phyloP scores from a whole-genome alignment of 2,888 invertebrate genomes.

The Julus scanicus region DNA sequence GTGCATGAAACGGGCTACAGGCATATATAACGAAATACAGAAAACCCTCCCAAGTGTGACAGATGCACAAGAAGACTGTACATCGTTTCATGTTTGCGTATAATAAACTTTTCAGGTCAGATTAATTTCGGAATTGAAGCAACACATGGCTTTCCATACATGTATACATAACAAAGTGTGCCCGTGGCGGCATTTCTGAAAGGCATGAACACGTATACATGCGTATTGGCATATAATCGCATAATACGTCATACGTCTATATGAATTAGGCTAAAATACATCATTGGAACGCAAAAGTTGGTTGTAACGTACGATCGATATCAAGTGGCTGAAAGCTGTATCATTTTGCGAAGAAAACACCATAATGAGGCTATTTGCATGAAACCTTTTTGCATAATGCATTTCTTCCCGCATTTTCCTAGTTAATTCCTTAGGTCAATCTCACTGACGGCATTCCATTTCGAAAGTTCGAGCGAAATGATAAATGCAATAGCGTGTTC shows the following conservation, averaged over 20 bases:
- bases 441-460: background rate
- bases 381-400: constrained; percentile 1
- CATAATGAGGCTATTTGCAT: background rate
- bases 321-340: background rate
- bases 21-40: background rate
- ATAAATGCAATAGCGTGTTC: background rate
- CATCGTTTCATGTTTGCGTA: background rate
- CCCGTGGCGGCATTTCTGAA: background rate
- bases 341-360: background rate
- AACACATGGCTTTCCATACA: background rate
- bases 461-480: background rate
- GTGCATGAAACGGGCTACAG: background rate
- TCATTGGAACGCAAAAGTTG: background rate
- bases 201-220: background rate
- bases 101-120: background rate
- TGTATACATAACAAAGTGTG: background rate
- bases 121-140: background rate
- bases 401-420: background rate
- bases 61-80: background rate
- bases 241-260: background rate
- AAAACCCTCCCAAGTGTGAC: background rate
- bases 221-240: background rate
- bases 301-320: background rate
- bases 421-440: background rate
- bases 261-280: background rate